Conservation (phyloP, 2,113 vertebrate genomes). For the Zootoca vivipara region DNA sequence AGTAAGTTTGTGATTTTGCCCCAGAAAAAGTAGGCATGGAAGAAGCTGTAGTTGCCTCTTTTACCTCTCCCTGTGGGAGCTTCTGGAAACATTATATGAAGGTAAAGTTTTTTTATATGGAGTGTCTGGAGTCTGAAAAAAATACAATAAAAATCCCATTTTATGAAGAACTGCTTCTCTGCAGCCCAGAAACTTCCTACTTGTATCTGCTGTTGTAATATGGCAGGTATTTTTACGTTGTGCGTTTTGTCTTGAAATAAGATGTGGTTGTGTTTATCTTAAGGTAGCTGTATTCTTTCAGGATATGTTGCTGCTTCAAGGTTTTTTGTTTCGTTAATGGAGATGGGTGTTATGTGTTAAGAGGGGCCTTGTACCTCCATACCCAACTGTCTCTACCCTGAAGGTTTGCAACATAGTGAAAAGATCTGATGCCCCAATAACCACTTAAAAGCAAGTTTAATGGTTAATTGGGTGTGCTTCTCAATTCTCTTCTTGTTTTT, state of each 20-base stretch:
- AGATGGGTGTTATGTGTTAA: neutral
- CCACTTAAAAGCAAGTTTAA: neutral
- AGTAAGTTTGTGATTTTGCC: neutral
- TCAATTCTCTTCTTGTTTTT: neutral
- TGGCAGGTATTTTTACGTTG: neutral
- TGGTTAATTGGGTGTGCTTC: neutral
- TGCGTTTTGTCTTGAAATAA: slow-evolving; percentile 7
- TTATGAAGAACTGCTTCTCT: slow-evolving; percentile 7
- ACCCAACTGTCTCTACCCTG: neutral
- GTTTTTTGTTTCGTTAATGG: neutral
- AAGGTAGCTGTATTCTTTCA: neutral
- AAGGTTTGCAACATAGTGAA: neutral
- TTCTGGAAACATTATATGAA: slow-evolving; percentile 11
- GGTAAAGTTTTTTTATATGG: neutral
- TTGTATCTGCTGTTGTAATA: slow-evolving; percentile 6
- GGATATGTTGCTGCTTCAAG: neutral
- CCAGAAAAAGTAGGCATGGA: slow-evolving; percentile 2
- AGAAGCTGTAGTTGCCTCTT: slow-evolving; percentile 14
- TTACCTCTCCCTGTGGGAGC: slow-evolving; percentile 31
- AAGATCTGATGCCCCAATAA: neutral
- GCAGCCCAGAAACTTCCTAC: neutral
- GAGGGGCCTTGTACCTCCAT: neutral
- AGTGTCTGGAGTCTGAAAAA: slow-evolving; percentile 3
- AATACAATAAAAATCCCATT: slow-evolving; percentile 13
- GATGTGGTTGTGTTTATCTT: neutral